Conservation (phyloP, 2,797 vertebrate species). For the Micromesistius poutassou region DNA sequence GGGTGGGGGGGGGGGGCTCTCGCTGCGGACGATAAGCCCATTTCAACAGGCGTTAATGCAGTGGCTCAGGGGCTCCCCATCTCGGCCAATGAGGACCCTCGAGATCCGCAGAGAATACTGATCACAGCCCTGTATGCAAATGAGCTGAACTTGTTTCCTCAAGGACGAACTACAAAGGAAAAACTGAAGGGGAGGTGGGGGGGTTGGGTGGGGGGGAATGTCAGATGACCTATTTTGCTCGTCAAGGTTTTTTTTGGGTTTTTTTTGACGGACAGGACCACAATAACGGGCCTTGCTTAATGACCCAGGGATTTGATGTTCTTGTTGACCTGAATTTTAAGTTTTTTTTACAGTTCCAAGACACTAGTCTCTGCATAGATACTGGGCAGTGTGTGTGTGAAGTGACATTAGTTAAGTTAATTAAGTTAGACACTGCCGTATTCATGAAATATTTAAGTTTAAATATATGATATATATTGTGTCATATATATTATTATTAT, state of each 20-base stretch:
- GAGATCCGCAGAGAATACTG: slow-evolving; percentile 42
- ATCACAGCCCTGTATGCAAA: slow-evolving; percentile 61
- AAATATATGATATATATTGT: too few species aligned
- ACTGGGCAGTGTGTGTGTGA: too few species aligned
- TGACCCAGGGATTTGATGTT: neutral
- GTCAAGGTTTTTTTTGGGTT: slow-evolving; percentile 14
- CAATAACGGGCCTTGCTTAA: slow-evolving; percentile 35
- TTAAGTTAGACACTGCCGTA: too few species aligned
- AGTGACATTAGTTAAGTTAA: too few species aligned
- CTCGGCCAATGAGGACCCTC: slow-evolving; percentile 32
- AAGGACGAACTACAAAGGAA: slow-evolving; percentile 51
- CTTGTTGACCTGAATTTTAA: neutral
- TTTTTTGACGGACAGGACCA: slow-evolving; percentile 43
- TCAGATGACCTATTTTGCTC: slow-evolving; percentile 31
- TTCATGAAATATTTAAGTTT: too few species aligned
- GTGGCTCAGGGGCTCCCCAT: slow-evolving; percentile 47
- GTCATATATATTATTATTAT: too few species aligned
- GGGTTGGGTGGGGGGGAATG: slow-evolving; percentile 51
- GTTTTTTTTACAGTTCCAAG: neutral
- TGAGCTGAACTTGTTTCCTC: slow-evolving; percentile 51
- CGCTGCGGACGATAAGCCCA: neutral
- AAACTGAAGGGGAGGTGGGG: neutral
- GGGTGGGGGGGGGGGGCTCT: slow-evolving; percentile 32
- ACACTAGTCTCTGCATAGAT: too few species aligned
- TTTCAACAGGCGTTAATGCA: slow-evolving; percentile 46